A percentile compares a stretch with the other conserved stretches of the same genome.
Conservation (phyloP, 2,888 invertebrate species). For the Limenitis camilla region DNA sequence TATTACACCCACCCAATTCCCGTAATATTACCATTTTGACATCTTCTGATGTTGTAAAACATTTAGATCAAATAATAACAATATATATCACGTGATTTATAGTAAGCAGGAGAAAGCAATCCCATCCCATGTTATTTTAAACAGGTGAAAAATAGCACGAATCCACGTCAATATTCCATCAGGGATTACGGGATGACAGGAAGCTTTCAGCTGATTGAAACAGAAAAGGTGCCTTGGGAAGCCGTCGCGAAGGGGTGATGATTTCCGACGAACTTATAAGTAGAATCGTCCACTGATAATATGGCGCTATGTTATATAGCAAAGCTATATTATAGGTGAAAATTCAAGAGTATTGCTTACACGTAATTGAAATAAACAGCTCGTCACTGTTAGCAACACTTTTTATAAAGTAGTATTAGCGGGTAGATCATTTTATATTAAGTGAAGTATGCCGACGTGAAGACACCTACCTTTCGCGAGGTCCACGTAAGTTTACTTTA, state of each 20-base stretch:
- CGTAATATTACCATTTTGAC: too few species aligned
- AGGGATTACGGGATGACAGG: conserved; percentile 28
- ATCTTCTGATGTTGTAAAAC: too few species aligned
- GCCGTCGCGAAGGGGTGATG: conserved; percentile 16
- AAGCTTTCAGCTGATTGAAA: conserved; percentile 56
- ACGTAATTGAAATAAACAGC: too few species aligned
- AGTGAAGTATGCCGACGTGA: too few species aligned
- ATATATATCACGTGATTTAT: background rate
- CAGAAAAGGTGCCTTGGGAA: conserved; percentile 39
- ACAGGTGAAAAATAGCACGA: background rate
- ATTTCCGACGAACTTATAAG: conserved; percentile 1
- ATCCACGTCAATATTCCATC: conserved; percentile 10
- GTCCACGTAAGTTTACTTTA: too few species aligned
- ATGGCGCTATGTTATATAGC: background rate
- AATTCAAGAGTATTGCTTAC: too few species aligned
- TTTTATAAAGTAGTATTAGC: too few species aligned
- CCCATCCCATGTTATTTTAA: background rate
- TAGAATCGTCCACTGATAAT: background rate
- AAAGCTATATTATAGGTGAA: background rate
- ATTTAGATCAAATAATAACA: too few species aligned
- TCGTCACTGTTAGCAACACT: too few species aligned
- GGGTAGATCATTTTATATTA: too few species aligned
- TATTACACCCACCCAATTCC: too few species aligned
- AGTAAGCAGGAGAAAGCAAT: background rate
- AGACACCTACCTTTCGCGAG: too few species aligned